These are phyloP conservation scores for Cantharis nigra DNA, from an alignment of 2,888 invertebrate species.

Conservation along the genomic window DNA sequence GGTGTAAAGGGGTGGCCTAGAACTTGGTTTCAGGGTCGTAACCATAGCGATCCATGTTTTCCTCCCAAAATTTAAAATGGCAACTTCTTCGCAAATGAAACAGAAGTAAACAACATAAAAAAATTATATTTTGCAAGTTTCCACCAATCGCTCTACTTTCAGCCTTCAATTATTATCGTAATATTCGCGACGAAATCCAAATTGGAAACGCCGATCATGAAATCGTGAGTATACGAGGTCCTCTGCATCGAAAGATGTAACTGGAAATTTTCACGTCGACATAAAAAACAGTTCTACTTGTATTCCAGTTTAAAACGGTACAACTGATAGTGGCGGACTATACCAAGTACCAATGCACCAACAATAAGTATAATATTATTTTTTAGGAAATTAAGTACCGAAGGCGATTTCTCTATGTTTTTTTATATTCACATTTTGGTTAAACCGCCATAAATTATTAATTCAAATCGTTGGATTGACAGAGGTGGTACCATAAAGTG, in stretches of 20 bases:
- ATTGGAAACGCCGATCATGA: not conserved
- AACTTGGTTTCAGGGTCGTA: constrained; percentile 39
- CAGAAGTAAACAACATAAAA: not conserved
- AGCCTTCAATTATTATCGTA: not conserved
- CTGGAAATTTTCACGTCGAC: not conserved
- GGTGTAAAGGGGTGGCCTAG: constrained; percentile 40
- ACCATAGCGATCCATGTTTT: constrained; percentile 33
- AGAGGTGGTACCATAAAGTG: no score
- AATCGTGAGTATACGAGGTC: not conserved
- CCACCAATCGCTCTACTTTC: not conserved
- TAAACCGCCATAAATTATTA: no score
- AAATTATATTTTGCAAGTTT: not conserved
- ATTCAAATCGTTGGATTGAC: no score
- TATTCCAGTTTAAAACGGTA: no score
- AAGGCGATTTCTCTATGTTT: no score
- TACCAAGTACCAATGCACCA: no score
- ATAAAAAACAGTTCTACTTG: not conserved
- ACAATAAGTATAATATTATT: no score
- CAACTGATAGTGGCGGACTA: no score
- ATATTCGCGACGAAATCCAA: not conserved
- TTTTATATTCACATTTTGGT: no score
- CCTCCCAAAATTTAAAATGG: constrained; percentile 27
- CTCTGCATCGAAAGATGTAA: not conserved
- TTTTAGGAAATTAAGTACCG: no score
- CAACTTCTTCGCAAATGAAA: constrained; percentile 20